These are phyloP conservation scores for Disparrhopalites patrizii DNA, from an alignment of 2,888 invertebrate genomes.

Conservation along the genomic window DNA sequence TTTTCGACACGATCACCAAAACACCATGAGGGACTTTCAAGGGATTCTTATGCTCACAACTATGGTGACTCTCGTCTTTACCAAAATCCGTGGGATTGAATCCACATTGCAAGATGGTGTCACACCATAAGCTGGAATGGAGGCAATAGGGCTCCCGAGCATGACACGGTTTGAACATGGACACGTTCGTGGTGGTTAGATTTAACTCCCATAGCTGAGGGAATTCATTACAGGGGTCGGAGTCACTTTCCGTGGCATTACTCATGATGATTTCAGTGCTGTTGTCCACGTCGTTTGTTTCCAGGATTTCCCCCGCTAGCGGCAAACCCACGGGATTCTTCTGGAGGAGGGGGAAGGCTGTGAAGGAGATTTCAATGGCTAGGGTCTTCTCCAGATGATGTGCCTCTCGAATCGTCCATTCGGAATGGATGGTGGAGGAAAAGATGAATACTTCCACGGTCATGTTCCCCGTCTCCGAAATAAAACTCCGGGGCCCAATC, in stretches of 20 bases:
- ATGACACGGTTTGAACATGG: neutral
- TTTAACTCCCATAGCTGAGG: too few species aligned
- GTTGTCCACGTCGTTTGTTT: too few species aligned
- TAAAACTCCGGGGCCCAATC: neutral
- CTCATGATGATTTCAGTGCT: too few species aligned
- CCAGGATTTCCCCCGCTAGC: too few species aligned
- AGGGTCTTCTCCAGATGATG: neutral
- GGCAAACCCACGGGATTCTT: too few species aligned
- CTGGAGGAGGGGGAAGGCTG: neutral
- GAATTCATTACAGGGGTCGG: too few species aligned
- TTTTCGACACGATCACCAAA: too few species aligned
- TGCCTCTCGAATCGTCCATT: neutral
- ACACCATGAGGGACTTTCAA: too few species aligned
- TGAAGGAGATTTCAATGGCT: constrained; percentile 14
- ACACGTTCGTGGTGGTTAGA: too few species aligned
- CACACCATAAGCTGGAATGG: constrained; percentile 13
- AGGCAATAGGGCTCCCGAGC: neutral
- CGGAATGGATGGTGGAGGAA: neutral
- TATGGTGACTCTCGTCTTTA: neutral
- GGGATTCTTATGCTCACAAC: too few species aligned
- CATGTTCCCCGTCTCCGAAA: neutral
- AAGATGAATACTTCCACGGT: neutral
- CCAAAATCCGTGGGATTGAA: neutral
- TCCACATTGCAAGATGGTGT: constrained; percentile 10
- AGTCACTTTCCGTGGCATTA: too few species aligned